Evolutionary conservation across 2,797 vertebrate species (phyloP), one percentile per base, ranked within the genome.

Genomic region (Poliocrania exsul): DNA sequence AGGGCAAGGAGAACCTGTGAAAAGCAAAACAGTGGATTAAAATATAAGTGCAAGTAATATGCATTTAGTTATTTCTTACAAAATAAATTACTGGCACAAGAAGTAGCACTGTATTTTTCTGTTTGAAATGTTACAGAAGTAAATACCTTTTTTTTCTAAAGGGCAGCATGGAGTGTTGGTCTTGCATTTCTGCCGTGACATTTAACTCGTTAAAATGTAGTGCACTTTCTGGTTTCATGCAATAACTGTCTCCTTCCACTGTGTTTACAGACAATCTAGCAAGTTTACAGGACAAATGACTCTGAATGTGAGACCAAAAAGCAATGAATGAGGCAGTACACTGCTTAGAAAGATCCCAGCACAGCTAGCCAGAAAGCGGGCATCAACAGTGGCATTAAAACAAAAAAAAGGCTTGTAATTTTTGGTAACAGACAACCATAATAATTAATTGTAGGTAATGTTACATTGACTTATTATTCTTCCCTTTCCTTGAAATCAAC

Each of bases 191-290:
- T 87, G 73, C 92, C 90, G 73, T 95, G 96, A 95, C 95, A 96
- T 97, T 96, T 95, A 95, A 93, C 90, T 97, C 93, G 96, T 97
- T 97, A 97, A 81, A 95, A 97, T 98, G 97, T 97, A 97, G 94
- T 96, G 77, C 77, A 50, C 67, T 96, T 91, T 84, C 92, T 91
- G 75, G 93, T 90, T 96, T 96, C 96, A 53, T 89, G 95, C 96
- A 97, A 83, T 97, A 96, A 95, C 93, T 92, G 90, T 96, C 97
- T 97, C 62, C 93, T 97, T 97, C 97, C 88, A 71, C 95, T n/a
- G 51, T 97, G 96, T 98, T 98, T 97, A 96, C 96, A 96, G 97
- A 97, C 96, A 97, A 97, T 96, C 94, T 92, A 84, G 94, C 80
- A 96, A 96, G 95, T 97, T 97, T 93, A 78, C 93, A 95, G 97